phyloP scores from a whole-genome alignment of 2,797 vertebrate genomes.

The Ptychadena robeensis region DNA sequence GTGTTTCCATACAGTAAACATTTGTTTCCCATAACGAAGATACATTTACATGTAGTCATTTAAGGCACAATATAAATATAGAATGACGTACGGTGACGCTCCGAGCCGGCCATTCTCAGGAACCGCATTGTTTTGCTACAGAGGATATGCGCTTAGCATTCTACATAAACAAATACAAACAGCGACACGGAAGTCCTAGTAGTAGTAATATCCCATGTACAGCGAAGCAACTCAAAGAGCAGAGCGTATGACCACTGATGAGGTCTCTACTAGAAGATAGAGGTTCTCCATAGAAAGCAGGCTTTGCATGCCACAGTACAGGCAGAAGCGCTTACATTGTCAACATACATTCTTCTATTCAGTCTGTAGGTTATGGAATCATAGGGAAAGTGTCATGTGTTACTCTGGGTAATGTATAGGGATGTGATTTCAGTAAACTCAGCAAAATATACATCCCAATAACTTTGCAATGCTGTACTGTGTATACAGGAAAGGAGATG shows the following conservation, averaged over 20 bases:
- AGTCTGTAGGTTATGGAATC: background rate
- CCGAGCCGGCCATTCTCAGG: slow-evolving; percentile 12
- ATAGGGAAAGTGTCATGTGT: background rate
- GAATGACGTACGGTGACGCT: slow-evolving; percentile 62
- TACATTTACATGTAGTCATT: slow-evolving; percentile 65
- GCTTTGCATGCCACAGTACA: background rate
- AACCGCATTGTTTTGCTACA: slow-evolving; percentile 36
- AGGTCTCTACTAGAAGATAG: background rate
- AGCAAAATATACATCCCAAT: too few species aligned
- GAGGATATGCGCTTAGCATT: slow-evolving; percentile 15
- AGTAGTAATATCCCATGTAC: background rate
- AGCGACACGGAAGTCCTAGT: slow-evolving; percentile 16
- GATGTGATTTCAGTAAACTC: too few species aligned
- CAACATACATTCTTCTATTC: background rate
- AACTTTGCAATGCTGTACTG: too few species aligned
- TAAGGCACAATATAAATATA: slow-evolving; percentile 77
- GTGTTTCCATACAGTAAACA: slow-evolving; percentile 64
- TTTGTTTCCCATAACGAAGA: slow-evolving; percentile 63
- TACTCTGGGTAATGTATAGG: background rate
- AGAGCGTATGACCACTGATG: background rate
- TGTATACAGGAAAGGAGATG: too few species aligned
- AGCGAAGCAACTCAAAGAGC: background rate
- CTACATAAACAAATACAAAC: background rate
- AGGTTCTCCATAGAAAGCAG: background rate
- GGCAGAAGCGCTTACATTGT: background rate